Percentiles rank a stretch among this genome's conserved stretches.
These are phyloP conservation scores for Autographa gamma DNA, from an alignment of 2,888 invertebrate species.

Conservation along the genomic window DNA sequence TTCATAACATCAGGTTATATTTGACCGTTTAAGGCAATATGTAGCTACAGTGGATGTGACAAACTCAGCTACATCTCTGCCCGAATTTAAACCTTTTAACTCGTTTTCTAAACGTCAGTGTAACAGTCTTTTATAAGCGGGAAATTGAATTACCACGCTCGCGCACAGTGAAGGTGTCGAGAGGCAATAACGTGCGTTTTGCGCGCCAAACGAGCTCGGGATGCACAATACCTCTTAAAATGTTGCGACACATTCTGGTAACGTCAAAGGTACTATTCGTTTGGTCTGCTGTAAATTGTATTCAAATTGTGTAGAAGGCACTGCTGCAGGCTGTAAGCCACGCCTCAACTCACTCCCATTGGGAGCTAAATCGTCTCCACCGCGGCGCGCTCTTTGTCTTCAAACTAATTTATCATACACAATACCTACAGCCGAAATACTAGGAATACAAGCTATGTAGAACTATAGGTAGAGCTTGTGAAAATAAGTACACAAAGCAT, in stretches of 20 bases:
- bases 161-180: background rate
- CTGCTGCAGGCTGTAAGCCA: background rate
- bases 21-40: background rate
- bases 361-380: background rate
- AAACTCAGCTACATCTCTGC: background rate
- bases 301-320: background rate
- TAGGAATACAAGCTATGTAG: background rate
- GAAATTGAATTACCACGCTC: conserved; percentile 4
- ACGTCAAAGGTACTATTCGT: background rate
- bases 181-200: background rate
- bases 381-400: background rate
- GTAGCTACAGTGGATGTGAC: background rate
- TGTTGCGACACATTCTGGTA: background rate
- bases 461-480: background rate
- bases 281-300: background rate
- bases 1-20: no score
- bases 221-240: background rate
- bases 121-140: background rate
- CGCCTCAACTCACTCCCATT: background rate
- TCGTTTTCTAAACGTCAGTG: background rate
- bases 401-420: background rate
- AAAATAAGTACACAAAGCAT: background rate
- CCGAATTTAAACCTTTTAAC: background rate
- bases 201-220: background rate
- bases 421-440: background rate